Percentiles rank a stretch among this genome's conserved stretches.
Conservation (phyloP, 2,113 vertebrate species). For the Circaetus gallicus region DNA sequence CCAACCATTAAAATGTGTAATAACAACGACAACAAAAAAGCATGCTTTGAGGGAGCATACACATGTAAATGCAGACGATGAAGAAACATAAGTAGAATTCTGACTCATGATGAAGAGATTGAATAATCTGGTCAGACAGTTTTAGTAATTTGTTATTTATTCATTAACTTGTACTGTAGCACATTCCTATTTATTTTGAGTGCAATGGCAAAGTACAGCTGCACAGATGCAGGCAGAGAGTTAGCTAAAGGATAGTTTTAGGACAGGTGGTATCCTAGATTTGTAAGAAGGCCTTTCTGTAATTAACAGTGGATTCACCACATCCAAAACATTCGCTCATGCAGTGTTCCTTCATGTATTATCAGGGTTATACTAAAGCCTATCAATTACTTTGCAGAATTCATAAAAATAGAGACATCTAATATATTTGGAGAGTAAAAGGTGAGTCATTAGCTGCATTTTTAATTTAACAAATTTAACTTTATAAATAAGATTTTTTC, state of each 20-base stretch:
- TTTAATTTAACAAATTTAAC: slow-evolving; percentile 65
- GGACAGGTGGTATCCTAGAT: slow-evolving; percentile 53
- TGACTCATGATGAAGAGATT: slow-evolving; percentile 1
- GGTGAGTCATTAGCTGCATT: slow-evolving; percentile 27
- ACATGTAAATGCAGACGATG: neutral
- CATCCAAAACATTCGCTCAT: neutral
- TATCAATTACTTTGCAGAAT: neutral
- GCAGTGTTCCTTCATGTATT: neutral
- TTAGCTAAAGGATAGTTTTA: slow-evolving; percentile 20
- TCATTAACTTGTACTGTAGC: slow-evolving; percentile 4
- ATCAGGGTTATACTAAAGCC: neutral
- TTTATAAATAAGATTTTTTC: slow-evolving; percentile 65
- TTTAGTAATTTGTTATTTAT: slow-evolving; percentile 24
- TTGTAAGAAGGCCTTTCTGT: neutral
- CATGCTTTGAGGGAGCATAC: neutral
- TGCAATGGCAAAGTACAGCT: neutral
- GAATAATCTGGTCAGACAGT: slow-evolving; percentile 1
- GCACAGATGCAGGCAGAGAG: neutral
- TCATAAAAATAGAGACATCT: neutral
- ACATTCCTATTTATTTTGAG: neutral
- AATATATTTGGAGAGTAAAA: slow-evolving; percentile 9
- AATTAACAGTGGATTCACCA: slow-evolving; percentile 17
- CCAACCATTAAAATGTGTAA: neutral
- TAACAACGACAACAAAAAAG: neutral
- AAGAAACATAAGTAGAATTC: slow-evolving; percentile 7